These are phyloP conservation scores for Metacarcinus magister DNA, from an alignment of 2,888 invertebrate genomes.

Conservation along the genomic window DNA sequence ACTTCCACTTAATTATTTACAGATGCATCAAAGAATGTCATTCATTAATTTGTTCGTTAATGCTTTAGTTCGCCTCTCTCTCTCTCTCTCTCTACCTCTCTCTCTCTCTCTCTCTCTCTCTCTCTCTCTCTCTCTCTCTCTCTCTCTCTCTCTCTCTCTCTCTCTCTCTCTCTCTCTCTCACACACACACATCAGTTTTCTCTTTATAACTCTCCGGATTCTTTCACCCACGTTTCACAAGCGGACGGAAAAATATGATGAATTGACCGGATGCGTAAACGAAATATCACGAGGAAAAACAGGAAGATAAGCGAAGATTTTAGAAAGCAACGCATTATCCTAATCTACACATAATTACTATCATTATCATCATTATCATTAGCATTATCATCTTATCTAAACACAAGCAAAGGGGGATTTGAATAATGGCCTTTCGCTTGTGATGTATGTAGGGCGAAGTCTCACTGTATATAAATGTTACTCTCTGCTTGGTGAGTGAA, in stretches of 20 bases:
- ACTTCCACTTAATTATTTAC: background rate
- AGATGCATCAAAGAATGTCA: background rate
- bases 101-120: slow-evolving; percentile 48
- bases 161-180: background rate
- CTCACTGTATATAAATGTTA: too few relatives aligned
- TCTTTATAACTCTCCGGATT: background rate
- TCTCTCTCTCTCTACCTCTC: slow-evolving; percentile 34
- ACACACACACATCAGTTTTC: too few relatives aligned
- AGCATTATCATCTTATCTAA: too few relatives aligned
- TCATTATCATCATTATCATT: too few relatives aligned
- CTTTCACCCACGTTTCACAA: slow-evolving; percentile 9
- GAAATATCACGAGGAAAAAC: background rate
- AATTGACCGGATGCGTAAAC: background rate
- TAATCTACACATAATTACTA: too few relatives aligned
- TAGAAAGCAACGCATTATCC: too few relatives aligned
- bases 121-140: slow-evolving; percentile 51
- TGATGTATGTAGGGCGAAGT: too few relatives aligned
- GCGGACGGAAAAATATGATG: background rate
- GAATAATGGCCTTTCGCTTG: too few relatives aligned
- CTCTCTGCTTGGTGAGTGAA: too few relatives aligned
- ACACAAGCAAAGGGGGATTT: too few relatives aligned
- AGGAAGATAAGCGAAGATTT: background rate
- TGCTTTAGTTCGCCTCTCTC: background rate
- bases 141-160: background rate
- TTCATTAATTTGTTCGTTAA: background rate